A percentile compares a stretch with the other conserved stretches of the same genome.
These are phyloP conservation scores for Polietes domitor DNA, from an alignment of 2,888 invertebrate genomes.

Conservation along the genomic window DNA sequence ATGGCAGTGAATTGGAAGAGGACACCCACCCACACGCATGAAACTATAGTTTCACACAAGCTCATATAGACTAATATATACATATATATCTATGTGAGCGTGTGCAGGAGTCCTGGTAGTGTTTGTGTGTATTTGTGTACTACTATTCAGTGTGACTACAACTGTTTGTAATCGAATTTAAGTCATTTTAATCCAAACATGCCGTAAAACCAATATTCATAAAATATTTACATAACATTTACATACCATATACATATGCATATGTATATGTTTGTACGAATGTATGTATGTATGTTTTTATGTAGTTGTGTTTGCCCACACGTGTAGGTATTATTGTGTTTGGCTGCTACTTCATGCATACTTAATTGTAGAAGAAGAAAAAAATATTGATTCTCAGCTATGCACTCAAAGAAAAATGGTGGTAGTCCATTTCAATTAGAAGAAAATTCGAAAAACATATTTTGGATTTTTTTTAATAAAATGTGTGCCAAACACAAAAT, in stretches of 20 bases:
- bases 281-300: not conserved
- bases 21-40: not conserved
- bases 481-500: too few relatives aligned
- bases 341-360: not conserved
- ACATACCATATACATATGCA: not conserved
- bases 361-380: not conserved
- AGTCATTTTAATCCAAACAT: slow-evolving; percentile 20
- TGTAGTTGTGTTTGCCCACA: too few relatives aligned
- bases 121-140: not conserved
- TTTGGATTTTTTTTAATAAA: too few relatives aligned
- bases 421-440: too few relatives aligned
- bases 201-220: not conserved
- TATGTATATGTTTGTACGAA: not conserved
- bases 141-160: not conserved
- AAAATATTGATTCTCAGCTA: not conserved
- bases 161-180: slow-evolving; percentile 8
- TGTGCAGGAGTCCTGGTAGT: not conserved
- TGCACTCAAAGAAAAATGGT: not conserved
- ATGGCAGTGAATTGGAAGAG: slow-evolving; percentile 17
- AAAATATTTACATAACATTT: slow-evolving; percentile 29
- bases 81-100: not conserved
- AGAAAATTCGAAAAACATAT: too few relatives aligned
- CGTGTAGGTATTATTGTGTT: not conserved
- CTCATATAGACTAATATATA: too few relatives aligned
- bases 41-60: too few relatives aligned